These are phyloP conservation scores for Pheosia tremula DNA, from an alignment of 2,888 invertebrate species.

Conservation along the genomic window DNA sequence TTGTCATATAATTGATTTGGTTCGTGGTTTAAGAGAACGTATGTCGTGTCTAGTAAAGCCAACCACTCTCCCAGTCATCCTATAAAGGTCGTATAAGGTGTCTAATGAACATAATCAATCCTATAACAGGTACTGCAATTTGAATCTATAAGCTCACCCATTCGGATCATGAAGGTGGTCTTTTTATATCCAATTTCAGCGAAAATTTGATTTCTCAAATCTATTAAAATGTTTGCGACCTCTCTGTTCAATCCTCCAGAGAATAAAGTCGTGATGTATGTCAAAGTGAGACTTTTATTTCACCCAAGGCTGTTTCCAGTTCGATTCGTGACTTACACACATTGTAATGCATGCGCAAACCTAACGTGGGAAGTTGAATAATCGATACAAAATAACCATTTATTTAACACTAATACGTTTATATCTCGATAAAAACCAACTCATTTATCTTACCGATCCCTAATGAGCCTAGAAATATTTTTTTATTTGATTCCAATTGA, in stretches of 20 bases:
- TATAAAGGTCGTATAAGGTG: no score
- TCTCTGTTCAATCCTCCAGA: no score
- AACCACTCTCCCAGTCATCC: no score
- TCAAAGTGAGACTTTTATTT: no score
- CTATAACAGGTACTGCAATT: no score
- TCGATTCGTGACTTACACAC: background rate
- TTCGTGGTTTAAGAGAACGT: background rate
- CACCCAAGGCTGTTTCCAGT: background rate
- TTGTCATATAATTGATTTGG: conserved; percentile 2
- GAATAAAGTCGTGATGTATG: no score
- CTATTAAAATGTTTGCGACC: no score
- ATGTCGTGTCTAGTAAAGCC: background rate
- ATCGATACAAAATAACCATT: background rate
- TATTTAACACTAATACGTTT: conserved; percentile 5
- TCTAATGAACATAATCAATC: no score
- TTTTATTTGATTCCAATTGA: conserved; percentile 25
- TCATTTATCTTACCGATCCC: background rate
- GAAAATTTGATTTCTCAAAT: no score
- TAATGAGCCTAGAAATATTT: conserved; percentile 7
- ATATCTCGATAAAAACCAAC: conserved; percentile 2
- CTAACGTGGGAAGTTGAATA: conserved; percentile 3
- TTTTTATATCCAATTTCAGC: no score
- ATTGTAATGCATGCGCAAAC: conserved; percentile 8
- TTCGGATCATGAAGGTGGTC: no score
- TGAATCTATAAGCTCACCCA: no score